Evolutionary conservation across 2,113 vertebrate genomes (phyloP), one percentile per base, ranked within the genome.

Genomic region (Lophura nycthemera): DNA sequence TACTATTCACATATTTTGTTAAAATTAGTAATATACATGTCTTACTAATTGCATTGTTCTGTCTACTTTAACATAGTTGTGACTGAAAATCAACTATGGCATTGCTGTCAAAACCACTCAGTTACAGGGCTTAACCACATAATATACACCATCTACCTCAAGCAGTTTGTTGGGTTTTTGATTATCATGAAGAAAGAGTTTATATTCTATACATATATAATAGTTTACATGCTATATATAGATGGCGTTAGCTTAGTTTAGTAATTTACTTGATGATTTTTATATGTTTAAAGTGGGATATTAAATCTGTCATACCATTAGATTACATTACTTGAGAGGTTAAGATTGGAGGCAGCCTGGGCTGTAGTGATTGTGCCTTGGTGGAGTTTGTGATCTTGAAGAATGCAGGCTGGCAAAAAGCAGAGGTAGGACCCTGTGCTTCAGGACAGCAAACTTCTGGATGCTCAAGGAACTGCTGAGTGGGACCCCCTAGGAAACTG

Each of bases 71-170:
- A 84, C 38, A 56, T 78, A 70, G 30, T 57, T 38, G 71, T 70
- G 17, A 69, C 59, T 54, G 85, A 93, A 93, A 92, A 57, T 47
- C 32, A 86, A n/a, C 36, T 87, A 32, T 32, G 36, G 81, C 30
- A 61, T 34, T 72, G 14, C 52, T 92, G 83, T 93, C 32, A 92
- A 92, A 96, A 70, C 24, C 43, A 30, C 63, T 61, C 63, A 88
- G 65, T 65, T 65, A 73, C 92, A 93, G 43, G 9, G 89, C 74
- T 70, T 88, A 5, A 90, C 20, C 8, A 89, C 80, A 73, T 79
- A 77, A 43, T 2, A 4, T 50, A 74, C 8, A 25, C 45, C 64
- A 57, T 87, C 48, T 77, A 54, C 10, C 22, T 64, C 25, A 70
- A 66, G 13, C 45, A 79, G 40, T 48, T 80, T 22, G 16, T 54